These are phyloP conservation scores for Exocentrus adspersus DNA, from an alignment of 2,888 invertebrate genomes.

Conservation along the genomic window DNA sequence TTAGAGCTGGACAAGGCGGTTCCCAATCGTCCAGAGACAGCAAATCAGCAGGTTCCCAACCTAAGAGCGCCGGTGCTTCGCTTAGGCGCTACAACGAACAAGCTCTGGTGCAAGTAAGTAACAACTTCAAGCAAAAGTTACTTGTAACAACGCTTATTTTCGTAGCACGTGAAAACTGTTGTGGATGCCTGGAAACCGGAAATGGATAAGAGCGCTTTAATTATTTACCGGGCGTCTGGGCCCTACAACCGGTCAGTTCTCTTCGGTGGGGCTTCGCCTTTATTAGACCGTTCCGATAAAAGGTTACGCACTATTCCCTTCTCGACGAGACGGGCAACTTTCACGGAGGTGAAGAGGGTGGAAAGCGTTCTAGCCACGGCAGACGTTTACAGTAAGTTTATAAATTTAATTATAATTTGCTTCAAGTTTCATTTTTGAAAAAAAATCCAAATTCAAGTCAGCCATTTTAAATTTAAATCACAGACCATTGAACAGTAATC, in stretches of 20 bases:
- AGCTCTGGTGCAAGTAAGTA: constrained; percentile 76
- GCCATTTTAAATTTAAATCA: too few species aligned
- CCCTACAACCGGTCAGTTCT: constrained; percentile 76
- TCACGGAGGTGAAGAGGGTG: constrained; percentile 80
- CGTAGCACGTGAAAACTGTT: constrained; percentile 80
- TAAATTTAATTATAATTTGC: not conserved
- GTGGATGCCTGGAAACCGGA: constrained; percentile 75
- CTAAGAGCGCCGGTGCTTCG: constrained; percentile 84
- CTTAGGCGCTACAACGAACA: constrained; percentile 83
- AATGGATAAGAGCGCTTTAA: constrained; percentile 73
- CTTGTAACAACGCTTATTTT: constrained; percentile 41
- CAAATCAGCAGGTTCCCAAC: constrained; percentile 69
- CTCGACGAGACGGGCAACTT: constrained; percentile 83
- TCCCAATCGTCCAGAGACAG: constrained; percentile 76
- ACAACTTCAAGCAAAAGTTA: too few species aligned
- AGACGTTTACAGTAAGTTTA: constrained; percentile 73
- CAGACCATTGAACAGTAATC: too few species aligned
- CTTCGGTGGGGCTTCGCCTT: constrained; percentile 78
- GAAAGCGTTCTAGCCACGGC: constrained; percentile 74
- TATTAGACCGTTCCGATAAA: constrained; percentile 71
- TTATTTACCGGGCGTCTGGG: constrained; percentile 82
- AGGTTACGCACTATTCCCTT: constrained; percentile 80
- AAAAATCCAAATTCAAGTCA: too few species aligned
- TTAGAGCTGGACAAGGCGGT: constrained; percentile 84
- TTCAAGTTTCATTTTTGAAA: too few species aligned